These are phyloP conservation scores for Netelia inedita DNA, from an alignment of 2,888 invertebrate genomes.

Conservation along the genomic window DNA sequence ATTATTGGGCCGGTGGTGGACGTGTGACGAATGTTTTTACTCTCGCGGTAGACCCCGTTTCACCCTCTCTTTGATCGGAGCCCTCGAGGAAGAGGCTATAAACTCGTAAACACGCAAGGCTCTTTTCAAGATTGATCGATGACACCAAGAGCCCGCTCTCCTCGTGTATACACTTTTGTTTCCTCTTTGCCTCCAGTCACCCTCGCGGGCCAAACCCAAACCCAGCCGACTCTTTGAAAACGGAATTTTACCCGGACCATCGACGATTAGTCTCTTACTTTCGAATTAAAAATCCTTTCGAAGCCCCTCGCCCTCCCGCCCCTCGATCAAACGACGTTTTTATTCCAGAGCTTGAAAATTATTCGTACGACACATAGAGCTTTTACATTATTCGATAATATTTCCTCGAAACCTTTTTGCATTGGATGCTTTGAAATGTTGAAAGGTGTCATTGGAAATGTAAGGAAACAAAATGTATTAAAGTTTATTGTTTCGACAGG, in stretches of 20 bases:
- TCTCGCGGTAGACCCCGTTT: neutral
- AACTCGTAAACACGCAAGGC: slow-evolving; percentile 66
- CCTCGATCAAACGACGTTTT: neutral
- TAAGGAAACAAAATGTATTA: no score
- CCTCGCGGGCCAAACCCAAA: no score
- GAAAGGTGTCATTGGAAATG: neutral
- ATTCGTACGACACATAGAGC: slow-evolving; percentile 26
- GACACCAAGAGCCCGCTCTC: slow-evolving; percentile 53
- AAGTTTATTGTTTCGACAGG: no score
- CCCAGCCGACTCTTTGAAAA: slow-evolving; percentile 7
- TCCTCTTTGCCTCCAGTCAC: neutral
- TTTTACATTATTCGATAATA: neutral
- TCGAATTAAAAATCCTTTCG: slow-evolving; percentile 69
- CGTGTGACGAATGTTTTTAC: slow-evolving; percentile 28
- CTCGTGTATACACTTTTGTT: slow-evolving; percentile 48
- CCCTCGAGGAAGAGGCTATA: slow-evolving; percentile 26
- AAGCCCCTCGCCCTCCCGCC: slow-evolving; percentile 21
- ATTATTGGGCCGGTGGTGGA: neutral
- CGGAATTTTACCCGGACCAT: slow-evolving; percentile 34
- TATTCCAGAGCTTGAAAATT: slow-evolving; percentile 34
- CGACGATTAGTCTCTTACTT: slow-evolving; percentile 38
- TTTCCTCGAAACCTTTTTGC: neutral
- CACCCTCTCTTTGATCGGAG: slow-evolving; percentile 23
- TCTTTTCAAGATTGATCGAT: slow-evolving; percentile 65
- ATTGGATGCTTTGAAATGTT: neutral